Evolutionary conservation across 2,113 vertebrate genomes (phyloP), one percentile per base, ranked within the genome.

Genomic region (Nematolebias whitei): DNA sequence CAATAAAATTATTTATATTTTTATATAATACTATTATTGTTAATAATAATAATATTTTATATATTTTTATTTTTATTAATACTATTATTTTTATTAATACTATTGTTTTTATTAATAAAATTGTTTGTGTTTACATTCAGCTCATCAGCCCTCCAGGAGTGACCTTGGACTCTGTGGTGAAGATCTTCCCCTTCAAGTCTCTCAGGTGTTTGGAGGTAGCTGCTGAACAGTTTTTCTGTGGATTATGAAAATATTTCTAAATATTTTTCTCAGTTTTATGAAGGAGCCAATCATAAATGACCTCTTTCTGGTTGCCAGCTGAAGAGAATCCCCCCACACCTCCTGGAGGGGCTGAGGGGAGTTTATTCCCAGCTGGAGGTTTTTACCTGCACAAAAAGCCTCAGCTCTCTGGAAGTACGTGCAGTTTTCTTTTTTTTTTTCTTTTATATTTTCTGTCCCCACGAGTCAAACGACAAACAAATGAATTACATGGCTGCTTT

Each of bases 101-200:
- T 3, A 15, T 4, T 41, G n/a, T 44, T 12, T 51, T 0, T 67
- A 1, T 55, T 58, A 1, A 0, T 54, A 19, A 7, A n/a, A n/a
- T n/a, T n/a, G n/a, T 55, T 1, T 55, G 45, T 72, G 9, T 68
- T 62, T 10, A 22, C 32, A 43, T 24, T 14, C 63, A 99, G 98
- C 91, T 99, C 0, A 54, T 96, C 73, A 94, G 95, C 73, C 84
- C 92, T 20, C 86, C 93, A 48, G 93, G 89, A 12, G 65, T 49
- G 53, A 92, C 80, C 63, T 81, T 93, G 20, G 93, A 94, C 62
- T 93, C 94, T 13, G 81, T 92, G 69, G 94, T 99, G 89, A 97
- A 95, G 86, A 96, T 99, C 84, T 98, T 95, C 64, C 96, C 96
- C 4, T 98, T 99, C 89, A 99, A 99, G 86, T 97, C 95, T 26